phyloP scores from a whole-genome alignment of 2,888 invertebrate species.

The Amorpha juglandis region DNA sequence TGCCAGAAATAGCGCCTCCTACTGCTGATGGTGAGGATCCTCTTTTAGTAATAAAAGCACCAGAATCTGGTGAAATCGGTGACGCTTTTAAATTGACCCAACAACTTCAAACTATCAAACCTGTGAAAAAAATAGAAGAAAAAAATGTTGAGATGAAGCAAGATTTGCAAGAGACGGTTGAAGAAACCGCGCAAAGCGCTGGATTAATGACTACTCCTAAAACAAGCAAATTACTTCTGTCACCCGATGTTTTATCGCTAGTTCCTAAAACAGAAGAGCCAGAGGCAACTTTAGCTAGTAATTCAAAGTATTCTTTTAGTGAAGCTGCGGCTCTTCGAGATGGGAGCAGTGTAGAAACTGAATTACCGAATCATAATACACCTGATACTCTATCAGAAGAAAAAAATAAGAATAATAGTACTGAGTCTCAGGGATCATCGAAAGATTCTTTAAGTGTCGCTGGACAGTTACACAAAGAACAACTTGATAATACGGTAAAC shows the following conservation, averaged over 20 bases:
- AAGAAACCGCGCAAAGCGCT: neutral
- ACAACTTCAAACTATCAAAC: conserved; percentile 6
- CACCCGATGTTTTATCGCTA: neutral
- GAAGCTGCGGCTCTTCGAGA: neutral
- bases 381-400: neutral
- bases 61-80: neutral
- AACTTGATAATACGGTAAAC: neutral
- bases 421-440: neutral
- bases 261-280: neutral
- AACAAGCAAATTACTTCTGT: neutral
- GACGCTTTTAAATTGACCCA: neutral
- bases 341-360: neutral
- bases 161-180: neutral
- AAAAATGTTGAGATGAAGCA: neutral
- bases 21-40: conserved; percentile 5
- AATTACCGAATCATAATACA: neutral
- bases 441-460: neutral
- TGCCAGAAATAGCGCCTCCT: neutral
- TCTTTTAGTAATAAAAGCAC: conserved; percentile 1
- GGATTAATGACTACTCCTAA: neutral
- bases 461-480: too few relatives aligned
- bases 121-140: neutral
- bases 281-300: neutral
- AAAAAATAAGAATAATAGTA: neutral
- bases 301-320: neutral